Percentiles rank a stretch among this genome's conserved stretches.
Conservation (phyloP, 2,113 vertebrate genomes). For the Chloropsis cyanopogon region DNA sequence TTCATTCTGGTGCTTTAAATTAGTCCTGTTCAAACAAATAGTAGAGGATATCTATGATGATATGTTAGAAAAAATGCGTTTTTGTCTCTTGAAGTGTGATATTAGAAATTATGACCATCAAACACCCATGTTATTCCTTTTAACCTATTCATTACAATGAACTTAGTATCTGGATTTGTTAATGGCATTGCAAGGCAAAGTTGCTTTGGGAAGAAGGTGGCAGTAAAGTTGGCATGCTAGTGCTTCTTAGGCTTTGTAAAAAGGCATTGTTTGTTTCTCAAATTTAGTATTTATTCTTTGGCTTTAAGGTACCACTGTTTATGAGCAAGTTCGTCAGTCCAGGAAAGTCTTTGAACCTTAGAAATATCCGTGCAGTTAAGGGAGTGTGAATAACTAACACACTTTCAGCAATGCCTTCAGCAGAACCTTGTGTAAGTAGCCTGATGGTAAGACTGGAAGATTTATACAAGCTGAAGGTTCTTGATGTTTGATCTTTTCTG, state of each 20-base stretch:
- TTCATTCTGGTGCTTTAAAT: neutral
- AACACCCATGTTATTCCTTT: neutral
- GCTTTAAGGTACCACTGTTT: neutral
- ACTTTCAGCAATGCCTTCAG: neutral
- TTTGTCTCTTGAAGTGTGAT: neutral
- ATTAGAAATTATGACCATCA: neutral
- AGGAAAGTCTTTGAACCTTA: neutral
- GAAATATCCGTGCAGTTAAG: neutral
- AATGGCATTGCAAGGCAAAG: neutral
- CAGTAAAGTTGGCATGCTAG: neutral
- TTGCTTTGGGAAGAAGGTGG: neutral
- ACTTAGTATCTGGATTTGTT: neutral
- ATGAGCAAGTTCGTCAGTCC: neutral
- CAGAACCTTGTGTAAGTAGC: neutral
- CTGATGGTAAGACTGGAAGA: neutral
- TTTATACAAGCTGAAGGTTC: neutral
- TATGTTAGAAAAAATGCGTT: neutral
- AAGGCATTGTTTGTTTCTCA: neutral
- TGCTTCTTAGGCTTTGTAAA: neutral
- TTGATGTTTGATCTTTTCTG: neutral
- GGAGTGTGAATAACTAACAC: neutral
- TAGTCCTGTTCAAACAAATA: neutral
- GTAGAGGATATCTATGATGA: neutral
- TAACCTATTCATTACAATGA: neutral
- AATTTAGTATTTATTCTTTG: neutral